Conservation (phyloP, 2,113 vertebrate species). For the Nothobranchius kuhntae region DNA sequence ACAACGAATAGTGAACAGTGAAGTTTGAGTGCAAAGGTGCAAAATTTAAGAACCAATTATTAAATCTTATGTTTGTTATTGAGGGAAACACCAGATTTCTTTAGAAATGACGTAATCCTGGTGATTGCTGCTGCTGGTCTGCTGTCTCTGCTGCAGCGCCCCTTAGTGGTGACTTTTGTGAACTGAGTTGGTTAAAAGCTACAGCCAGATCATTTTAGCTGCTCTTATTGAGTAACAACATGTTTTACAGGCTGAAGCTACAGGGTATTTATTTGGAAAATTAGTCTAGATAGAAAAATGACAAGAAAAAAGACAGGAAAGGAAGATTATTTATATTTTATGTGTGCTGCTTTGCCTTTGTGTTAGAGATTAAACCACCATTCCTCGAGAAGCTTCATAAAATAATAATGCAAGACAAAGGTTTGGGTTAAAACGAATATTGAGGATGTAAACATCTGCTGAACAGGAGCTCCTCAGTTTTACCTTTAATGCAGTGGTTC, state of each 20-base stretch:
- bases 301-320: no score
- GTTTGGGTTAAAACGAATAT: background rate
- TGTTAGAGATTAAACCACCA: background rate
- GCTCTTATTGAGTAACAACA: conserved; percentile 25
- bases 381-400: no score
- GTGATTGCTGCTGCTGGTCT: background rate
- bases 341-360: no score
- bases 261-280: no score
- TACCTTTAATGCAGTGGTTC: no score
- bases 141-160: conserved; percentile 39
- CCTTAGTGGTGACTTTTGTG: conserved; percentile 32
- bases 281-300: no score
- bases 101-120: conserved; percentile 36
- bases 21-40: no score
- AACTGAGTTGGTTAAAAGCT: conserved; percentile 21
- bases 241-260: background rate
- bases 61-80: background rate
- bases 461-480: background rate
- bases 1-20: no score
- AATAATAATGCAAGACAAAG: background rate
- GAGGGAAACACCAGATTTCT: conserved; percentile 9
- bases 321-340: background rate
- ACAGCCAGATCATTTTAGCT: conserved; percentile 6
- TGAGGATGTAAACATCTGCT: background rate
- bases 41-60: background rate